Conservation (phyloP, 2,797 vertebrate species). For the Darevskia nairensis region DNA sequence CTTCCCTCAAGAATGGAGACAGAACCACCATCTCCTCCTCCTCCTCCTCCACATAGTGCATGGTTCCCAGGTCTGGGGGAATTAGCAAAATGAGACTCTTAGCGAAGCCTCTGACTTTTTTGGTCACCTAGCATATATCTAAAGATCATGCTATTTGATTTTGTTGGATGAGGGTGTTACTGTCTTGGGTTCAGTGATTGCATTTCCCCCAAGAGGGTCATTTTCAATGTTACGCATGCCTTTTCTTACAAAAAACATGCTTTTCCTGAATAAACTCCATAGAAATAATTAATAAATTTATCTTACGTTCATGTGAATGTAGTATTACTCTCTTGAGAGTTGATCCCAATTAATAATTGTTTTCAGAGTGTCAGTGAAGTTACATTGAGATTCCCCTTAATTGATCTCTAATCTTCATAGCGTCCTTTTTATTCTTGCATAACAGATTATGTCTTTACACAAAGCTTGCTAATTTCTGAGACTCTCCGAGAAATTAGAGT, state of each 20-base stretch:
- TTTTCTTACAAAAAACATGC: neutral
- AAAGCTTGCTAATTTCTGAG: neutral
- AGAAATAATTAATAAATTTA: neutral
- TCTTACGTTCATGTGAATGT: neutral
- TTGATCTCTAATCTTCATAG: neutral
- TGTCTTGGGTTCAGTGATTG: too few species aligned
- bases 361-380: neutral
- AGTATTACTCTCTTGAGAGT: neutral
- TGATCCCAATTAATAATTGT: conserved; percentile 6
- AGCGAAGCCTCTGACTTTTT: neutral
- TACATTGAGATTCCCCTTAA: neutral
- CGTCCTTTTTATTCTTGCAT: neutral
- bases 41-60: too few species aligned
- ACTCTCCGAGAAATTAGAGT: rapidly evolving
- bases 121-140: neutral
- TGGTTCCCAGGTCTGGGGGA: too few species aligned
- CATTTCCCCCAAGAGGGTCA: too few species aligned
- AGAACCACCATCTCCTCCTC: too few species aligned
- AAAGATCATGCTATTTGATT: neutral
- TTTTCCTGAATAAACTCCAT: neutral
- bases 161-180: neutral
- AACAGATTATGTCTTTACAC: neutral
- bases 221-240: too few species aligned
- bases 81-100: neutral
- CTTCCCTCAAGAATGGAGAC: too few species aligned